Percentiles rank a stretch among this genome's conserved stretches.
phyloP scores from a whole-genome alignment of 2,888 invertebrate genomes.

The Leptarthrus brevirostris region DNA sequence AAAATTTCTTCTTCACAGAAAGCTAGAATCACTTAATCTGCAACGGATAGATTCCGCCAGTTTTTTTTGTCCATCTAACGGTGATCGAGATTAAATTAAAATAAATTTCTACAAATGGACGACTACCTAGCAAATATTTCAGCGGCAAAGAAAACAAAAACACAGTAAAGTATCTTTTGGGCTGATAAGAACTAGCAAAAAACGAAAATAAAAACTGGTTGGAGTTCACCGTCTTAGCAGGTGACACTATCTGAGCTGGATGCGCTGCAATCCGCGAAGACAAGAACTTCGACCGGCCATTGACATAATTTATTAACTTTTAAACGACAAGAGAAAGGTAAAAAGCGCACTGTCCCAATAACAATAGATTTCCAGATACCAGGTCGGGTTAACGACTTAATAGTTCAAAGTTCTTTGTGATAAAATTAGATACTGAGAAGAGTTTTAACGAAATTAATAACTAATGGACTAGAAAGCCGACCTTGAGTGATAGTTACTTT shows the following conservation, averaged over 20 bases:
- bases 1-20: background rate
- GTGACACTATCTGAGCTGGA: constrained; percentile 10
- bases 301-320: background rate
- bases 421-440: too few relatives aligned
- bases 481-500: too few relatives aligned
- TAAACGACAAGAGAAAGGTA: background rate
- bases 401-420: background rate
- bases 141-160: constrained; percentile 18
- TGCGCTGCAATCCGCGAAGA: background rate
- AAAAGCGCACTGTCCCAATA: background rate
- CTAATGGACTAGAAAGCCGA: too few relatives aligned
- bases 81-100: constrained; percentile 50
- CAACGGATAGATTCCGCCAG: background rate
- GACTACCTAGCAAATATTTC: background rate
- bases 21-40: constrained; percentile 6
- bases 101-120: constrained; percentile 42
- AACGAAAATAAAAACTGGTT: constrained; percentile 17
- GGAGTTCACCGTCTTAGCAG: background rate
- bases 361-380: constrained; percentile 3
- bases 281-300: background rate
- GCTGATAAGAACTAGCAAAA: background rate
- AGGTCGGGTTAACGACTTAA: constrained; percentile 3
- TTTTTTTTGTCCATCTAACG: constrained; percentile 44
- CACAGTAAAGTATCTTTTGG: background rate
- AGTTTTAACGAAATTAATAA: too few relatives aligned